Evolutionary conservation across 2,888 invertebrate genomes (phyloP).

Genomic region (Torymus auratus): DNA sequence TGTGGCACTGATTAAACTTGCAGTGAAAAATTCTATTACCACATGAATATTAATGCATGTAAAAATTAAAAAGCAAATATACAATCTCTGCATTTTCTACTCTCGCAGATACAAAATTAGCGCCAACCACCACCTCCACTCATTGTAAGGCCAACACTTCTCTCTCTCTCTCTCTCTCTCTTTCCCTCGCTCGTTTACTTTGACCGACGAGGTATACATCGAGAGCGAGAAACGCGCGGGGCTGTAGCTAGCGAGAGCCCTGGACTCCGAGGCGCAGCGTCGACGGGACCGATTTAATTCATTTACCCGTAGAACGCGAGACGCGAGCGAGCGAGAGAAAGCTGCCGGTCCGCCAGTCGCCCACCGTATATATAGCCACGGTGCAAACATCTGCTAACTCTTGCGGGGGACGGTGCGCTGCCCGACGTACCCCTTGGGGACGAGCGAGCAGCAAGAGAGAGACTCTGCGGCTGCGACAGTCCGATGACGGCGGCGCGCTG

Average conservation of each 20-base stretch:
- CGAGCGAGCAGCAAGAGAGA: conserved; percentile 3
- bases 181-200: too few relatives aligned
- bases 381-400: conserved; percentile 57
- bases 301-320: conserved; percentile 35
- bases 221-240: background rate
- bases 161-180: too few relatives aligned
- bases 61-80: too few relatives aligned
- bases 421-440: conserved; percentile 15
- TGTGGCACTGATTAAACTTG: too few relatives aligned
- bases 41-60: too few relatives aligned
- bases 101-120: too few relatives aligned
- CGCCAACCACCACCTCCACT: too few relatives aligned
- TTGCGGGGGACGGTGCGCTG: background rate
- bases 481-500: conserved; percentile 2
- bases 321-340: background rate
- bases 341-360: too few relatives aligned
- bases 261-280: background rate
- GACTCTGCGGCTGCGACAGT: background rate
- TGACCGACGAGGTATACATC: background rate
- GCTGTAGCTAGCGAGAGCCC: too few relatives aligned
- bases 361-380: background rate
- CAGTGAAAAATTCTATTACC: too few relatives aligned
- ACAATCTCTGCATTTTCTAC: too few relatives aligned
- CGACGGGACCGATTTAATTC: conserved; percentile 51
- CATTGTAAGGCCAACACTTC: too few relatives aligned